Conservation (phyloP, 2,888 invertebrate genomes). For the Andricus quercusramuli region DNA sequence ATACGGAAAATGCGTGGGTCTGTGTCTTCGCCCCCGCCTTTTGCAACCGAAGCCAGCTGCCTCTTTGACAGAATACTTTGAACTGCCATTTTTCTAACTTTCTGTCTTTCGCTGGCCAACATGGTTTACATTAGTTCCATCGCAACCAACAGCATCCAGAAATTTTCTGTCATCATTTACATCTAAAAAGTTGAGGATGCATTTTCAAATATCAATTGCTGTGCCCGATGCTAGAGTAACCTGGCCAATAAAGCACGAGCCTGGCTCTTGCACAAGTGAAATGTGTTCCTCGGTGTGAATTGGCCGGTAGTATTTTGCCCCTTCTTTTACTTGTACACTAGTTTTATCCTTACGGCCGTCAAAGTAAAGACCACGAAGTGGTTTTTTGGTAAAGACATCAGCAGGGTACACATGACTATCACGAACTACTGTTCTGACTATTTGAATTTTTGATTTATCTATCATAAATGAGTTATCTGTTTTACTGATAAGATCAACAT, state of each 20-base stretch:
- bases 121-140: too few species aligned
- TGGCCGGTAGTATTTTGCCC: not conserved
- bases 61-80: too few species aligned
- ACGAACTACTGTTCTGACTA: constrained; percentile 37
- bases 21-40: too few species aligned
- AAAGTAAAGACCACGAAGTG: constrained; percentile 41
- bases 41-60: too few species aligned
- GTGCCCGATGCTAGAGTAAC: constrained; percentile 22
- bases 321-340: not conserved
- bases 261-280: not conserved
- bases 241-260: constrained; percentile 6
- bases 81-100: too few species aligned
- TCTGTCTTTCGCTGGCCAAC: too few species aligned
- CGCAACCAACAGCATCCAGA: too few species aligned
- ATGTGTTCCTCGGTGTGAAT: not conserved
- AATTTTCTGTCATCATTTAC: too few species aligned
- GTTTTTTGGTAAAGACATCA: not conserved
- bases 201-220: not conserved
- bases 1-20: too few species aligned
- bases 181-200: constrained; percentile 33
- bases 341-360: constrained; percentile 44
- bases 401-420: not conserved
- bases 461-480: constrained; percentile 22
- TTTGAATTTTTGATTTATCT: constrained; percentile 43
- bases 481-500: too few species aligned